Conservation (phyloP, 2,113 vertebrate genomes). For the Anthoscopus minutus region DNA sequence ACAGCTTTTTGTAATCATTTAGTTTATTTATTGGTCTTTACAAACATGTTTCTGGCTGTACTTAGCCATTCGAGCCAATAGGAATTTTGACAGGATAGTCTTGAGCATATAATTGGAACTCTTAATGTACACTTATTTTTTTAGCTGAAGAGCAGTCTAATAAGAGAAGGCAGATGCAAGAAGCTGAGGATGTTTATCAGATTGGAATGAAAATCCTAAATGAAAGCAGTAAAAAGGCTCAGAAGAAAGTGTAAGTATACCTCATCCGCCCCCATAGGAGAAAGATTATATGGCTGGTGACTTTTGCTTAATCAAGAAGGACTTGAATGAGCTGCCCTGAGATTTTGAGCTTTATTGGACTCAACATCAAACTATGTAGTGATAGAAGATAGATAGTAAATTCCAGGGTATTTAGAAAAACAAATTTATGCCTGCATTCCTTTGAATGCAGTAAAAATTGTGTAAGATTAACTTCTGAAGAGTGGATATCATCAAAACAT, state of each 20-base stretch:
- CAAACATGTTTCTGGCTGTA: not conserved
- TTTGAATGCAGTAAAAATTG: not conserved
- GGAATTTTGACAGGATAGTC: not conserved
- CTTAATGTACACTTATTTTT: not conserved
- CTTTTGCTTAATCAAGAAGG: not conserved
- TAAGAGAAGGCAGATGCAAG: slow-evolving; percentile 83
- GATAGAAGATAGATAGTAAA: not conserved
- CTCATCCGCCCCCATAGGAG: not conserved
- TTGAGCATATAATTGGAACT: not conserved
- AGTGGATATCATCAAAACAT: not conserved
- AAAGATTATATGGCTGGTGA: not conserved
- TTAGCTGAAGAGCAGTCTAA: slow-evolving; percentile 88
- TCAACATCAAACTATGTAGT: not conserved
- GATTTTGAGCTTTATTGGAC: not conserved
- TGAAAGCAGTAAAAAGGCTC: slow-evolving; percentile 83
- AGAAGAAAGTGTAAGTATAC: slow-evolving; percentile 87
- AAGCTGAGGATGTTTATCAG: slow-evolving; percentile 89
- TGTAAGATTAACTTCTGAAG: not conserved
- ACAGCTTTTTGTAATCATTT: not conserved
- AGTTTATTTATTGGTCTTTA: not conserved
- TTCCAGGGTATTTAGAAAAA: not conserved
- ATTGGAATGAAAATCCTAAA: slow-evolving; percentile 86
- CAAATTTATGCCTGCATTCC: not conserved
- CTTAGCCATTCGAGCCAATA: not conserved
- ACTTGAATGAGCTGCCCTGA: not conserved